Percentiles rank a stretch among this genome's conserved stretches.
Evolutionary conservation across 2,113 vertebrate species (phyloP).

Genomic region (Strix uralensis): DNA sequence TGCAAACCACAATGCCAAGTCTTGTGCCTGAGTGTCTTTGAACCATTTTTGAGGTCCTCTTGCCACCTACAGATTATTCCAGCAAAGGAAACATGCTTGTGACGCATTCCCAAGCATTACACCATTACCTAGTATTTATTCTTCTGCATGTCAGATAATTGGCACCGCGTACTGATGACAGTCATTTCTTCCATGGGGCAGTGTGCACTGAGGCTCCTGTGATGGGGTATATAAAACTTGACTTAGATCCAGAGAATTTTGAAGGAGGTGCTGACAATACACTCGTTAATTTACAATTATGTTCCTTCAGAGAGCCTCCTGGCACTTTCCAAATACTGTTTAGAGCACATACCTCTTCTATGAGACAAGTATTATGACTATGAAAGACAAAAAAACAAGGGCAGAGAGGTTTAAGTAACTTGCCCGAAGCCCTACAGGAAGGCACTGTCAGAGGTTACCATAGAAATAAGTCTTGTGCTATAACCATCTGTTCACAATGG

Average conservation of each 20-base stretch:
- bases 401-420: background rate
- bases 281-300: conserved; percentile 32
- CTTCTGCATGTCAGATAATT: background rate
- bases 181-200: background rate
- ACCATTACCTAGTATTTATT: background rate
- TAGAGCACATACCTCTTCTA: conserved; percentile 3
- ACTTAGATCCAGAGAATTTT: conserved; percentile 26
- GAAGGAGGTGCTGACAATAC: conserved; percentile 45
- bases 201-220: background rate
- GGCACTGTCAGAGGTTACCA: background rate
- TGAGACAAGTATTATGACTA: background rate
- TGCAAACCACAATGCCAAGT: background rate
- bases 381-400: conserved; percentile 15
- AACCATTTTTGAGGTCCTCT: conserved; percentile 19
- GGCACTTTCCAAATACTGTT: conserved; percentile 21
- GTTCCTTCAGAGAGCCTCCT: conserved; percentile 14
- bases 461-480: background rate
- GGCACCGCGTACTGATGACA: background rate
- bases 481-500: background rate
- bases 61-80: conserved; percentile 46
- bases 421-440: background rate
- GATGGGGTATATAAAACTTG: background rate
- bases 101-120: background rate
- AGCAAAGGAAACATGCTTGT: background rate
- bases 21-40: background rate